Percentiles rank a stretch among this genome's conserved stretches.
Evolutionary conservation across 2,113 vertebrate species (phyloP).

Genomic region (Camelus bactrianus): DNA sequence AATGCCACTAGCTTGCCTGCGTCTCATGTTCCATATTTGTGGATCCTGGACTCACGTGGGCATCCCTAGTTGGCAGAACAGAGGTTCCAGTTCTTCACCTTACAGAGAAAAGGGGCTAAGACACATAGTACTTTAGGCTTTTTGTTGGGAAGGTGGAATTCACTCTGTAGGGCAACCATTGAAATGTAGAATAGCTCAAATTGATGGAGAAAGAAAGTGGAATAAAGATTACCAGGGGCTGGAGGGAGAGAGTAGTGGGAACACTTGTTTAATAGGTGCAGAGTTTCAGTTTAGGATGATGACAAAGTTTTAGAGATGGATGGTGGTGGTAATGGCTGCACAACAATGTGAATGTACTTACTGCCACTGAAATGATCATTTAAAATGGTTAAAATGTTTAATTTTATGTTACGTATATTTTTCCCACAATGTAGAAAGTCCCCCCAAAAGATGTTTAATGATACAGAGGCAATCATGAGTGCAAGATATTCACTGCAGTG

Average conservation of each 20-base stretch:
- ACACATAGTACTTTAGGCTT: no score
- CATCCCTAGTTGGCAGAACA: neutral
- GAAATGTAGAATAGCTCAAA: neutral
- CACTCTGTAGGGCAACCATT: neutral
- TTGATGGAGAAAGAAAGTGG: neutral
- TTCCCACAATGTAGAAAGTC: neutral
- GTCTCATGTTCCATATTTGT: neutral
- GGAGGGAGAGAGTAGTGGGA: neutral
- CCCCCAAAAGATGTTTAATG: neutral
- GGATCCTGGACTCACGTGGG: neutral
- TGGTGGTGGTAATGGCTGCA: no score
- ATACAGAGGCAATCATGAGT: neutral
- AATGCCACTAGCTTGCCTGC: neutral
- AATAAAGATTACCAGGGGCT: neutral
- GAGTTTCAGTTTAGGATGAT: no score
- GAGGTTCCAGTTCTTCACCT: neutral
- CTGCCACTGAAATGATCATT: neutral
- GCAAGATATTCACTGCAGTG: neutral
- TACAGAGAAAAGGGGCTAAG: neutral
- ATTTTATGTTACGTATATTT: neutral
- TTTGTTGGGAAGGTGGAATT: neutral
- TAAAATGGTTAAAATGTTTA: neutral
- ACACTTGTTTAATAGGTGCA: no score
- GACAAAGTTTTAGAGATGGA: no score
- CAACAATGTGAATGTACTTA: no score